These are phyloP conservation scores for Adoxophyes honmai DNA, from an alignment of 1,140 invertebrate genomes.

Conservation along the genomic window DNA sequence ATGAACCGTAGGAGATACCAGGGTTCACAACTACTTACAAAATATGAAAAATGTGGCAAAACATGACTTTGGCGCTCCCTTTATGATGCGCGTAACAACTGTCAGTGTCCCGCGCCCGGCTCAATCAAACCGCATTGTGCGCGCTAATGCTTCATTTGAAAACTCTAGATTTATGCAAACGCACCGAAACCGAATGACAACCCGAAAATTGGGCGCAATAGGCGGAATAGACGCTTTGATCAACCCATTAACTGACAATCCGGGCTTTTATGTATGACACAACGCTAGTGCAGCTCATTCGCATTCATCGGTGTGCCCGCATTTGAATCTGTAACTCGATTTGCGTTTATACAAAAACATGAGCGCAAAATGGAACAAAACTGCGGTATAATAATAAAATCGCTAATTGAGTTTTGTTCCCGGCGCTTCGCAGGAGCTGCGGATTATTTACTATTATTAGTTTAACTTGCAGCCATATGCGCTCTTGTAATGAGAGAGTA, in stretches of 20 bases:
- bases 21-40: too few relatives aligned
- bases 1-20: too few relatives aligned
- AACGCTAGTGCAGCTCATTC: background rate
- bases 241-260: slow-evolving; percentile 16
- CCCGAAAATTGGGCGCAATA: slow-evolving; percentile 8
- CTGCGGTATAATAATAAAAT: slow-evolving; percentile 43
- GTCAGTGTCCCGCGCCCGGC: too few relatives aligned
- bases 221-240: background rate
- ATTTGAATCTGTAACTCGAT: slow-evolving; percentile 26
- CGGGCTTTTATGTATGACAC: slow-evolving; percentile 17
- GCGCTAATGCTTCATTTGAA: background rate
- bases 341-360: slow-evolving; percentile 29
- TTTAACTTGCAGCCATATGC: background rate
- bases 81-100: too few relatives aligned
- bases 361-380: slow-evolving; percentile 39
- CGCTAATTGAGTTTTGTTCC: slow-evolving; percentile 51
- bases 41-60: too few relatives aligned
- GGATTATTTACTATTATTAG: slow-evolving; percentile 24
- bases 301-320: slow-evolving; percentile 14
- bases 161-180: slow-evolving; percentile 3
- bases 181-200: slow-evolving; percentile 6
- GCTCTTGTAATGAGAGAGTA: background rate
- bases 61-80: too few relatives aligned
- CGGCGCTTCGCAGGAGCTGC: slow-evolving; percentile 22
- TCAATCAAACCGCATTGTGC: too few relatives aligned